Evolutionary conservation across 2,113 vertebrate genomes (phyloP).

Genomic region (Riparia riparia): DNA sequence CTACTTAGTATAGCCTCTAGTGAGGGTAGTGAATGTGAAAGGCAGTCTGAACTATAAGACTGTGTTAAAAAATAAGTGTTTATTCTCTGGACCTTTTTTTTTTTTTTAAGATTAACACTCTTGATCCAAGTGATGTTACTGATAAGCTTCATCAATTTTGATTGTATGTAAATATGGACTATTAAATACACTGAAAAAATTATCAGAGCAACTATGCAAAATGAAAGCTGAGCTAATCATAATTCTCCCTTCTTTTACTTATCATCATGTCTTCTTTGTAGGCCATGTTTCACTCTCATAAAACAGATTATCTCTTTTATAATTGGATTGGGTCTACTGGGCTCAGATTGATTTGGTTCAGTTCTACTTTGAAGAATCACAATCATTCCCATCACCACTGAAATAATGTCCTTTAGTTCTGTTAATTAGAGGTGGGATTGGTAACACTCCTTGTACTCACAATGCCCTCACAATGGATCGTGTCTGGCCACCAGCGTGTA

Average conservation of each 20-base stretch:
- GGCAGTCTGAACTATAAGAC: neutral
- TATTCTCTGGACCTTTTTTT: neutral
- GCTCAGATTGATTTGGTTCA: slow-evolving; percentile 48
- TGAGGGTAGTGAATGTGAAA: neutral
- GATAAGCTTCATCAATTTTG: neutral
- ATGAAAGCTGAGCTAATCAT: neutral
- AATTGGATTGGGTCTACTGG: slow-evolving; percentile 53
- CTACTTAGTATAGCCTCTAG: neutral
- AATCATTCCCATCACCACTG: neutral
- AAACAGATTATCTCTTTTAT: slow-evolving; percentile 48
- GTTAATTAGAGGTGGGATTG: slow-evolving; percentile 13
- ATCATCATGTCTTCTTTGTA: slow-evolving; percentile 1
- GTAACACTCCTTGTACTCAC: neutral
- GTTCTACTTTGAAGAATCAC: slow-evolving; percentile 32
- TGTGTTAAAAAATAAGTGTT: neutral
- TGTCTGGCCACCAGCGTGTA: neutral
- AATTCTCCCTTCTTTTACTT: slow-evolving; percentile 11
- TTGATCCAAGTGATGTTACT: neutral
- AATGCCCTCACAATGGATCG: neutral
- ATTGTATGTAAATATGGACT: neutral
- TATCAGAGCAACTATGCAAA: neutral
- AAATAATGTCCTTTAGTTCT: slow-evolving; percentile 16
- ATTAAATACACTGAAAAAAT: neutral
- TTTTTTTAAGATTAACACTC: neutral
- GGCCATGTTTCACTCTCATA: neutral